Base-by-base conservation (phyloP, 2,113 vertebrate genomes). In the Laticauda laticaudata region DNA sequence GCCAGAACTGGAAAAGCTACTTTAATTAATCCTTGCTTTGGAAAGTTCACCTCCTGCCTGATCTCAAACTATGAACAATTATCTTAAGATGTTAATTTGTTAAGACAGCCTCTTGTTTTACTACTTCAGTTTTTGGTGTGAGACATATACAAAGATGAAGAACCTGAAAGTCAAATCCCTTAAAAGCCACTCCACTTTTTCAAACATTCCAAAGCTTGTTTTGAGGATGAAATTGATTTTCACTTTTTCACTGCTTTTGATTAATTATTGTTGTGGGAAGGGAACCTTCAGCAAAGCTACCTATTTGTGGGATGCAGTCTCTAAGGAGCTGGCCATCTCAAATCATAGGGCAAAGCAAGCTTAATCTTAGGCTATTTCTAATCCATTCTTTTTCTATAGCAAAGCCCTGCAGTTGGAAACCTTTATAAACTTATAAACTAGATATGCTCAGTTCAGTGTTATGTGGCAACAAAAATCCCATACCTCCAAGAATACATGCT, bases 281-380 rank as follows among this genome's bases (percentile, higher is more conserved):
- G 20, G 81, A 61, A 56, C 9, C 43, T 87, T 59, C 55, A 87
- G 43, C 91, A 91, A 91, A 91, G 85, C 24, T 86, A 87, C 81
- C 43, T 87, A 85, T 87, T 86, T 43, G 26, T 86, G 57, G 81
- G n/a, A 61, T 61, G 55, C 18, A 53, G 18, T 86, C 24, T 75
- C 64, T 75, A 96, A 97, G 91, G 91, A 97, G 93, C 94, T 96
- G 96, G 88, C 95, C 94, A 64, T 85, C 92, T 92, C 91, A 29
- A 93, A 94, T 94, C 92, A 93, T 91, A 93, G 1, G 0, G 91
- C 89, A 75, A 18, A 0, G 0, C 26, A 93, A 93, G 69, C 90
- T 95, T 94, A 93, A 61, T 53, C 91, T 86, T 94, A 94, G 88
- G 89, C 92, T 95, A 69, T 34, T 90, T 95, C 94, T 95, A 93